A percentile compares a stretch with the other conserved stretches of the same genome.
phyloP scores from a whole-genome alignment of 2,888 invertebrate species.

The Tinea trinotella region DNA sequence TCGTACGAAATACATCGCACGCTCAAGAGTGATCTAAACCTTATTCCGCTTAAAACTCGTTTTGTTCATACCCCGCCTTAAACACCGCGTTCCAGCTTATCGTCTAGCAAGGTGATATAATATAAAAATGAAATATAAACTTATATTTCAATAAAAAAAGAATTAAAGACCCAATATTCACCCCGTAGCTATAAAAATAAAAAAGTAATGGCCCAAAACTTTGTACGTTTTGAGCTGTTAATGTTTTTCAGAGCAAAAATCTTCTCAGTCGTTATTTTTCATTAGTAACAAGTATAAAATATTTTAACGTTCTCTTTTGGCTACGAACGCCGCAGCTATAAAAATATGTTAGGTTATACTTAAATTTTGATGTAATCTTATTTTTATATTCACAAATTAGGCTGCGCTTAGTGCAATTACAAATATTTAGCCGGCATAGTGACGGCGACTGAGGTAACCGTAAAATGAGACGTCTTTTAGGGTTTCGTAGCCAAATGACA shows the following conservation, averaged over 20 bases:
- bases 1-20: too few species aligned
- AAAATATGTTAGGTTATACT: conserved; percentile 6
- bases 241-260: conserved; percentile 6
- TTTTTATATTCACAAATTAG: neutral
- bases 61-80: too few species aligned
- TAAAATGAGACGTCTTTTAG: too few species aligned
- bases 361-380: conserved; percentile 11
- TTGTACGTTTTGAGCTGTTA: conserved; percentile 1
- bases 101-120: too few species aligned
- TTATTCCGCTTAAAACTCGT: too few species aligned
- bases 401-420: neutral
- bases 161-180: neutral
- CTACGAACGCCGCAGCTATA: neutral
- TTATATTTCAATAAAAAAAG: neutral
- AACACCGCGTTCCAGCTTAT: too few species aligned
- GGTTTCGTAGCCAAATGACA: too few species aligned
- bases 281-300: conserved; percentile 14
- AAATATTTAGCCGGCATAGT: too few species aligned
- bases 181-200: neutral
- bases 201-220: conserved; percentile 3
- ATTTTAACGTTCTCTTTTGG: conserved; percentile 15
- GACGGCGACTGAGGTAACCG: too few species aligned
- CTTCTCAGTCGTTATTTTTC: conserved; percentile 18
- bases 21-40: too few species aligned
- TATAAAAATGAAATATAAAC: too few species aligned